These are phyloP conservation scores for Mizuhopecten yessoensis DNA, from an alignment of 1,140 invertebrate genomes.

Conservation along the genomic window DNA sequence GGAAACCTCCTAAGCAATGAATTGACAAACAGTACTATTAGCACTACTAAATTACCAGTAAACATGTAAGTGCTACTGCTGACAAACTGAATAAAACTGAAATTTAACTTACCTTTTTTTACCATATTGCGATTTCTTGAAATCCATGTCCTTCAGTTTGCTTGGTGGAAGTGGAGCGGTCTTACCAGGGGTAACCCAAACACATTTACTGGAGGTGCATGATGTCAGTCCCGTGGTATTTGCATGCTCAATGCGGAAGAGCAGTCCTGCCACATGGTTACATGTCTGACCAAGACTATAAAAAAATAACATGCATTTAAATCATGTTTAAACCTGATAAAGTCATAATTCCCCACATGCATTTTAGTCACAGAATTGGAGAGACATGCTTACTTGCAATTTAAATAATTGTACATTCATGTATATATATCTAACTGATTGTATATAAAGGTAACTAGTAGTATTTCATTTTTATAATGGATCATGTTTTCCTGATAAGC, in stretches of 20 bases:
- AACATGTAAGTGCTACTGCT: not conserved
- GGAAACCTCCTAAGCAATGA: no score
- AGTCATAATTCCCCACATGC: not conserved
- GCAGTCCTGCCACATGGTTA: constrained; percentile 55
- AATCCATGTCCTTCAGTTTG: not conserved
- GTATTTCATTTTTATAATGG: no score
- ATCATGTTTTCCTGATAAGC: not conserved
- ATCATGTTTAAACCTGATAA: not conserved
- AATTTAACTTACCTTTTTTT: no score
- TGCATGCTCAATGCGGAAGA: constrained; percentile 49
- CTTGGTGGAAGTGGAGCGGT: not conserved
- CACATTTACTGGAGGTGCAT: constrained; percentile 49
- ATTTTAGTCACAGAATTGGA: not conserved
- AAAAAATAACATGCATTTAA: not conserved
- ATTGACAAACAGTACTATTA: no score
- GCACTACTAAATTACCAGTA: no score
- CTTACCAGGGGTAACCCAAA: constrained; percentile 45
- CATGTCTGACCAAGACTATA: constrained; percentile 54
- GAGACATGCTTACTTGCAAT: not conserved
- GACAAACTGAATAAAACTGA: no score
- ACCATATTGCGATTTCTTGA: constrained; percentile 41
- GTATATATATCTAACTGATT: not conserved
- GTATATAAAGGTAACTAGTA: no score
- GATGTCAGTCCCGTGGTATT: constrained; percentile 42
- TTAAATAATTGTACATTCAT: not conserved